Conservation (phyloP, 2,797 vertebrate species). For the Tangara arthus region DNA sequence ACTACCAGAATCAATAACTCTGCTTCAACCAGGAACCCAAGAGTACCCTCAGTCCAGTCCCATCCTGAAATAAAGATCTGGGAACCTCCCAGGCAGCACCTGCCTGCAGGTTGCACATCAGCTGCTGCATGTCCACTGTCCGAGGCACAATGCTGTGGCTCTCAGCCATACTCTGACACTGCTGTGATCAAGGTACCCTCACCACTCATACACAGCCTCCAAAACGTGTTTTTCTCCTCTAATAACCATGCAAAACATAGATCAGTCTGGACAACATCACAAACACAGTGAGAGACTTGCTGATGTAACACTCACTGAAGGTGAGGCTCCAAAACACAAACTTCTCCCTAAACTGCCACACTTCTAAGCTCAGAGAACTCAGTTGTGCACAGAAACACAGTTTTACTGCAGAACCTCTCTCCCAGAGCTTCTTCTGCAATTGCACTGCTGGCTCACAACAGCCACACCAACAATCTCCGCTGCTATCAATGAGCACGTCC, state of each 20-base stretch:
- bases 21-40: neutral
- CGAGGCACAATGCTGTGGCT: fast-evolving
- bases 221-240: neutral
- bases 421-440: neutral
- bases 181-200: neutral
- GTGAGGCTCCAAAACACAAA: neutral
- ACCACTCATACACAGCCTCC: neutral
- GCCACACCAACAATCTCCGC: neutral
- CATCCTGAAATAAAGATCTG: neutral
- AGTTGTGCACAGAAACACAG: neutral
- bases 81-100: neutral
- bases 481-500: neutral
- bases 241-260: fast-evolving
- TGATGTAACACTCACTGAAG: fast-evolving
- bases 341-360: neutral
- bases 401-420: neutral
- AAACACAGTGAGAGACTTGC: neutral
- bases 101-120: neutral
- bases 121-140: fast-evolving
- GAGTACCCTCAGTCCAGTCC: neutral
- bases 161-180: fast-evolving
- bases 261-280: neutral
- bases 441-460: neutral
- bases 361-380: neutral
- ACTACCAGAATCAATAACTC: neutral